phyloP scores from a whole-genome alignment of 2,113 vertebrate genomes.

The Seriola aureovittata region DNA sequence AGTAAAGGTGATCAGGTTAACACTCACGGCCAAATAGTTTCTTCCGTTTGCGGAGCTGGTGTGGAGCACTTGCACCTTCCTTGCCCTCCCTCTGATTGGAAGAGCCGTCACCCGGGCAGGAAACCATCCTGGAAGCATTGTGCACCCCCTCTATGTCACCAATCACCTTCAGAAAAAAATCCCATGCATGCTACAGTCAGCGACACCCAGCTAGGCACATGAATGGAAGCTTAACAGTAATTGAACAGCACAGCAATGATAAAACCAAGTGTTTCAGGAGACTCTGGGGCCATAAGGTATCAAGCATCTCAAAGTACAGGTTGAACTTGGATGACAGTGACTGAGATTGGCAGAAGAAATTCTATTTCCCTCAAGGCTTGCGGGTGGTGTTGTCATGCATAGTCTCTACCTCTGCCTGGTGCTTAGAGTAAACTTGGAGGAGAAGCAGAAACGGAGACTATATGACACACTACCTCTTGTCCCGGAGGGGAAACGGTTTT shows the following conservation, averaged over 20 bases:
- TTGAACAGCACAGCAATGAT: slow-evolving; percentile 28
- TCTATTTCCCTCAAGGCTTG: slow-evolving; percentile 59
- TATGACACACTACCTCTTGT: slow-evolving; percentile 66
- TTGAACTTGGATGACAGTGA: slow-evolving; percentile 66
- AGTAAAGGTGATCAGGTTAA: neutral
- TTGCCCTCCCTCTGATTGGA: slow-evolving; percentile 43
- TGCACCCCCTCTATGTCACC: slow-evolving; percentile 79
- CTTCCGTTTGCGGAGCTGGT: slow-evolving; percentile 80
- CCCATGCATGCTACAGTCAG: slow-evolving; percentile 1
- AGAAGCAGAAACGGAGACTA: slow-evolving; percentile 68
- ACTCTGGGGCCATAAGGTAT: slow-evolving; percentile 33
- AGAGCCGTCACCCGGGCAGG: slow-evolving; percentile 50
- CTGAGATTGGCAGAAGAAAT: slow-evolving; percentile 58
- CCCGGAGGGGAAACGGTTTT: slow-evolving; percentile 67
- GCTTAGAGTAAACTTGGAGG: slow-evolving; percentile 64
- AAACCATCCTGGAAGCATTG: slow-evolving; percentile 50
- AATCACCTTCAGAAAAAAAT: slow-evolving; percentile 83
- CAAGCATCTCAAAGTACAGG: slow-evolving; percentile 57
- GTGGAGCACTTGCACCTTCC: slow-evolving; percentile 4
- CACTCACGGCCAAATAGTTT: slow-evolving; percentile 81
- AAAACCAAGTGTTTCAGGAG: slow-evolving; percentile 37
- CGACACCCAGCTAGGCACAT: slow-evolving; percentile 6
- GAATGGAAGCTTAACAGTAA: slow-evolving; percentile 20
- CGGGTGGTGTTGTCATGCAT: slow-evolving; percentile 60
- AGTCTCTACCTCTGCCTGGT: slow-evolving; percentile 57